Evolutionary conservation across 2,888 invertebrate species (phyloP), one percentile per base, ranked within the genome.

Genomic region (Diarsia dahlii): DNA sequence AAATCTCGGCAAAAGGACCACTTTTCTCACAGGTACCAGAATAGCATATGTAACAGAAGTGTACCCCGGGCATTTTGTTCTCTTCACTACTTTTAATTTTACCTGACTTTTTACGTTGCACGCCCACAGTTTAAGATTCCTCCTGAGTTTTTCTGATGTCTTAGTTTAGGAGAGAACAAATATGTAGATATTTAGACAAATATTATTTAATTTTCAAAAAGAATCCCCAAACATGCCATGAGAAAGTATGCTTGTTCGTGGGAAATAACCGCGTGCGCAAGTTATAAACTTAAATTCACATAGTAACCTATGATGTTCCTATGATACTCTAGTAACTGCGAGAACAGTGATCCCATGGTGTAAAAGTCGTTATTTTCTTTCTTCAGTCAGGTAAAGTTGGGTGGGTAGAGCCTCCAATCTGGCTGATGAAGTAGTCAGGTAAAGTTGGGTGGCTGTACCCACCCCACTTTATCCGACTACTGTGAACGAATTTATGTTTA

Each of bases 21-120:
- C 34, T 48, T 34, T 64, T 64, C 63, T 64, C 68, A 73, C 68
- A 46, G 52, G 68, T 62, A 74, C 73, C n/a, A 74, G 69, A 56
- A 54, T n/a, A 56, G 48, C 63, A 74, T 74, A 23, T 20, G 10
- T 54, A 2, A n/a, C 54, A 54, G 39, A 39, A 39, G 39, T 39
- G 5, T 39, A 39, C 39, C 6, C 39, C 6, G 6, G 39, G 39
- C 39, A 39, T 39, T 45, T 46, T 23, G 50, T 13, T 46, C 28
- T 45, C 18, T 52, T 46, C 13, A 28, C 45, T 18, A 39, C 62
- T 39, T 62, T n/a, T n/a, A 62, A 48, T 18, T 46, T 20, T 58
- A 58, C 58, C 68, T 60, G 58, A 71, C 15, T 68, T 73, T 64
- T 74, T 54, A 56, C 13, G n/a, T 28, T 28, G 13, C 12, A 2